These are phyloP conservation scores for Micrasema minimum DNA, from an alignment of 1,140 invertebrate genomes.

Conservation along the genomic window DNA sequence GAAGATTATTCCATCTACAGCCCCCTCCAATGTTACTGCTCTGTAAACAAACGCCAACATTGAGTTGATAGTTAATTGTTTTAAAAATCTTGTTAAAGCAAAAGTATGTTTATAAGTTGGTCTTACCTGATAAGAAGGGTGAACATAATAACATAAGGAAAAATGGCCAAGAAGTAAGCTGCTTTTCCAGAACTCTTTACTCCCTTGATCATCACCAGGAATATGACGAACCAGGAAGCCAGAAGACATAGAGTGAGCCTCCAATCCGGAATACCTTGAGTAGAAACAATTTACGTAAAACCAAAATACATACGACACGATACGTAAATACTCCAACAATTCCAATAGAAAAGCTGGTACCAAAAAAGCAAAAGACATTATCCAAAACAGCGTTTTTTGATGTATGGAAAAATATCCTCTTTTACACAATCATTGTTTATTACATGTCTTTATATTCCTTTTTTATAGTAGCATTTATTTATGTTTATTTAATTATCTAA, in stretches of 20 bases:
- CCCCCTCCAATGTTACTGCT: constrained; percentile 80
- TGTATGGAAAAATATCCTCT: too few relatives aligned
- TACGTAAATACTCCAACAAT: too few relatives aligned
- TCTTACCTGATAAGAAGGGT: constrained; percentile 73
- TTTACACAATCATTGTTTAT: too few relatives aligned
- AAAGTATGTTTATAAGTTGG: not conserved
- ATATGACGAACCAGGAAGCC: constrained; percentile 82
- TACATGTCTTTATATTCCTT: too few relatives aligned
- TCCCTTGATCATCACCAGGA: constrained; percentile 81
- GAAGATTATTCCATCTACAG: constrained; percentile 79
- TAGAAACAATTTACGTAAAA: not conserved
- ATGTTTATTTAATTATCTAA: too few relatives aligned
- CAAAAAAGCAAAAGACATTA: too few relatives aligned
- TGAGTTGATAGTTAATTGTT: not conserved
- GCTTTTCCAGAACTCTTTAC: constrained; percentile 83
- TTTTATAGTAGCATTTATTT: too few relatives aligned
- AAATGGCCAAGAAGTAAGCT: constrained; percentile 86
- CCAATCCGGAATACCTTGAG: constrained; percentile 73
- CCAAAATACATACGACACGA: too few relatives aligned
- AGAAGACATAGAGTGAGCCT: constrained; percentile 81
- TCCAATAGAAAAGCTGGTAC: too few relatives aligned
- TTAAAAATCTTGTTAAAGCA: not conserved
- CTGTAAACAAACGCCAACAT: constrained; percentile 58
- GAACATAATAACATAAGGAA: constrained; percentile 85
- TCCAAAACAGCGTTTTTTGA: too few relatives aligned